phyloP scores from a whole-genome alignment of 2,113 vertebrate genomes.

The Cheilinus undulatus region DNA sequence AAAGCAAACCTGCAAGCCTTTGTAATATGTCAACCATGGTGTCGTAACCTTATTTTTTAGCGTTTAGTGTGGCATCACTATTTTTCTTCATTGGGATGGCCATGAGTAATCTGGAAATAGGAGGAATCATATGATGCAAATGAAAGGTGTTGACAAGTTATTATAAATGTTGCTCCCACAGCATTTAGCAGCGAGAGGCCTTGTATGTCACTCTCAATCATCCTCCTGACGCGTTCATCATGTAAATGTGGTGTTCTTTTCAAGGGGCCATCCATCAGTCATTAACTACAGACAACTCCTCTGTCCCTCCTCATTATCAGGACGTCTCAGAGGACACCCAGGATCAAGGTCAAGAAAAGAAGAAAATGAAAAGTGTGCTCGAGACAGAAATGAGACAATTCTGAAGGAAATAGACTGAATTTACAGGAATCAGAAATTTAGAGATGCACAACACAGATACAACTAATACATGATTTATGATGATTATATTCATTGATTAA shows the following conservation, averaged over 20 bases:
- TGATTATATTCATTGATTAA: too few species aligned
- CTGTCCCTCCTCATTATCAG: conserved; percentile 64
- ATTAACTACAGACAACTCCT: conserved; percentile 66
- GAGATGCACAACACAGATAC: too few species aligned
- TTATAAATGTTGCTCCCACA: conserved; percentile 69
- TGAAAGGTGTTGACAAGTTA: conserved; percentile 64
- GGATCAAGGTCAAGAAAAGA: conserved; percentile 23
- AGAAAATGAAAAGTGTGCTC: not conserved
- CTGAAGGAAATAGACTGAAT: not conserved
- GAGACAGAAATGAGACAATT: not conserved
- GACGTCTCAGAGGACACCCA: conserved; percentile 36
- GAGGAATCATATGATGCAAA: conserved; percentile 55
- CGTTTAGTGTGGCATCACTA: conserved; percentile 8
- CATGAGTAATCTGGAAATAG: conserved; percentile 47
- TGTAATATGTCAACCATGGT: conserved; percentile 10
- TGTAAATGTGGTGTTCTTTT: conserved; percentile 77
- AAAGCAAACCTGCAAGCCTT: not conserved
- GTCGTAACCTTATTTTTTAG: conserved; percentile 12
- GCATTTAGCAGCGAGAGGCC: conserved; percentile 61
- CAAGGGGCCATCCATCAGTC: conserved; percentile 80
- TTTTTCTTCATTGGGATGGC: conserved; percentile 45
- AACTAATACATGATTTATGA: too few species aligned
- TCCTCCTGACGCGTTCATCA: conserved; percentile 70
- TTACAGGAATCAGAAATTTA: not conserved
- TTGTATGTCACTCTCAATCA: conserved; percentile 75